These are phyloP conservation scores for Oceanodroma tethys DNA, from an alignment of 2,113 vertebrate species.

Conservation along the genomic window DNA sequence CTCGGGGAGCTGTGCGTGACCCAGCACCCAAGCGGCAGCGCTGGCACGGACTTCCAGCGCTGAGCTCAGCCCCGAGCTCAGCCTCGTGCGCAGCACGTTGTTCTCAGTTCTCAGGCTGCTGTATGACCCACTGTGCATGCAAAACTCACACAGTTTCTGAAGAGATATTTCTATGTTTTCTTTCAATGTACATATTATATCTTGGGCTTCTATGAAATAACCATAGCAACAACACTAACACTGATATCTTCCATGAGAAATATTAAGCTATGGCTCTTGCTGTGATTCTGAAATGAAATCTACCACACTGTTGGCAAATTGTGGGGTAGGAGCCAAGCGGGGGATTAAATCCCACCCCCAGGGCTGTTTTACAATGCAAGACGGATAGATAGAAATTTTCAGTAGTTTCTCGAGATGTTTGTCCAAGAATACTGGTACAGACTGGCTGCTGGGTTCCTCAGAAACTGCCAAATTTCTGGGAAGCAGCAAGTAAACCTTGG, in stretches of 20 bases:
- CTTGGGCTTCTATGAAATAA: neutral
- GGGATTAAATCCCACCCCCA: neutral
- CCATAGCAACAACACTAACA: neutral
- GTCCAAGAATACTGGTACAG: neutral
- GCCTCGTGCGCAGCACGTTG: neutral
- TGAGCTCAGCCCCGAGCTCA: neutral
- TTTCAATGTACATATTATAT: neutral
- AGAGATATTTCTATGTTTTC: neutral
- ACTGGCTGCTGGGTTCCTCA: neutral
- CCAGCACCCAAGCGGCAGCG: fast-evolving
- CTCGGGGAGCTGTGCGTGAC: neutral
- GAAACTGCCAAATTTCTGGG: neutral
- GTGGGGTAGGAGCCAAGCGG: neutral
- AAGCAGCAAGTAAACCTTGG: neutral
- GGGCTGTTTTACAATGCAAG: neutral
- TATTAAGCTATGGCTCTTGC: neutral
- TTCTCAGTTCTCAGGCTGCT: neutral
- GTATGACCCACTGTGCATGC: too few species aligned
- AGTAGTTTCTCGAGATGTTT: neutral
- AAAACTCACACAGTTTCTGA: neutral
- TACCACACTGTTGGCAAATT: neutral
- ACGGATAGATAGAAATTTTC: neutral
- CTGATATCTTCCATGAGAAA: neutral
- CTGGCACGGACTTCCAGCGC: fast-evolving
- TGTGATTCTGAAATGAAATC: neutral